Base-by-base conservation (phyloP, 2,888 invertebrate species). In the Acleris sparsana region DNA sequence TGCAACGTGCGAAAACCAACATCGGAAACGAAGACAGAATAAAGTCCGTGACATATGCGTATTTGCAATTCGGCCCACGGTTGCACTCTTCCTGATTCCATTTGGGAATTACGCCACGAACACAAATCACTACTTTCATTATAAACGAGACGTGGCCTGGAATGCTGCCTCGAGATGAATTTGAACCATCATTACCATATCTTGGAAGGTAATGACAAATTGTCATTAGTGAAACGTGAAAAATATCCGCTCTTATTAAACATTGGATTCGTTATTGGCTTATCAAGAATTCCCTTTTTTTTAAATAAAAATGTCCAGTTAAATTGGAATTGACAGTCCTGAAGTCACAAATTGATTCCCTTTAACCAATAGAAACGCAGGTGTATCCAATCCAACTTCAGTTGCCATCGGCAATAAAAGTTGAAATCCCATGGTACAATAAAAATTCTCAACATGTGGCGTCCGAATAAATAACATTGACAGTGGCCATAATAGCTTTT, bases 381-480 rank as follows among this genome's bases (percentile, higher is more conserved):
- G 59, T 81, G 79, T 70, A 73, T 73, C 76, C 75, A 79, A 78
- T 80, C 75, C 73, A 80, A 83, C 78, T 76, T 76, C 73, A 73
- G 73, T 68, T 71, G 71, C 72, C 80, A 75, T 73, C 76, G 63
- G 82, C 85, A 88, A 90, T 89, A 87, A 85, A 91, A 92, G 80
- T 91, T 87, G 82, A 85, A 90, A 85, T 91, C 92, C 90, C 90
- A 80, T 81, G 91, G 85, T 80, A 81, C 77, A 87, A 89, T 91
- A 89, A 87, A 89, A 91, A 92, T 92, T 91, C 91, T 81, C 79
- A 79, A 83, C 92, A 86, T 87, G 89, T 83, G 73, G 80, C 84
- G 75, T 80, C 76, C 84, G 83, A 90, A 92, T 92, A 92, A 92
- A 92, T 92, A 92, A 92, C 91, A 91, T 91, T 91, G 92, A 91